phyloP scores from a whole-genome alignment of 2,888 invertebrate species.

The Chloroclysta siterata region DNA sequence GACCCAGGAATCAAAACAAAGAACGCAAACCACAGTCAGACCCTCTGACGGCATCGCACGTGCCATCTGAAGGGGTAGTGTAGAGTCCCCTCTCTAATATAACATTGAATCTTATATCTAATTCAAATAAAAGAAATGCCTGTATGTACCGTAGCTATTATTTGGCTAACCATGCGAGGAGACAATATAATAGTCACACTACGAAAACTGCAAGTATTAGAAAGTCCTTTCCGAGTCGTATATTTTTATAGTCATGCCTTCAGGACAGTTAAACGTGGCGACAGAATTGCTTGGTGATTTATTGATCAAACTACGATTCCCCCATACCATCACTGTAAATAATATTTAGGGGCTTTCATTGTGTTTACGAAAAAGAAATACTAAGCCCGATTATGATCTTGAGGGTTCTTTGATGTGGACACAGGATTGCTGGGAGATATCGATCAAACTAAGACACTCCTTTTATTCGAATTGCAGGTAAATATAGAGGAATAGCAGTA shows the following conservation, averaged over 20 bases:
- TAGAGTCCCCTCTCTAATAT: background rate
- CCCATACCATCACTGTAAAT: conserved; percentile 8
- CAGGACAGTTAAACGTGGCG: conserved; percentile 14
- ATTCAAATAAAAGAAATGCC: conserved; percentile 2
- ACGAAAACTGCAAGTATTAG: background rate
- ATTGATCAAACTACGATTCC: conserved; percentile 25
- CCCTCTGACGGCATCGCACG: conserved; percentile 19
- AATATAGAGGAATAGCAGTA: background rate
- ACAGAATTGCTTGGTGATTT: conserved; percentile 13
- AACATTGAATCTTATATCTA: background rate
- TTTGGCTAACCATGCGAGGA: background rate
- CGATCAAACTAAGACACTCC: conserved; percentile 1
- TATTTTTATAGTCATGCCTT: conserved; percentile 14
- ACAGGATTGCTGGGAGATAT: conserved; percentile 2
- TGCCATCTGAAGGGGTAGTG: conserved; percentile 14
- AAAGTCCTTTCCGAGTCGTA: background rate
- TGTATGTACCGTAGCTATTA: background rate
- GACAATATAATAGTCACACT: background rate
- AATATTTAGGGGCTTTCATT: conserved; percentile 5
- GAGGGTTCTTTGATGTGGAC: conserved; percentile 10
- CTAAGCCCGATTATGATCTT: conserved; percentile 12
- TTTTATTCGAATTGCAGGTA: background rate
- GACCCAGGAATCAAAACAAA: conserved; percentile 26
- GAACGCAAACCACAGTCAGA: conserved; percentile 19
- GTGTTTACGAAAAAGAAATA: background rate